These are phyloP conservation scores for Hylomyscus alleni DNA, from an alignment of 2,797 vertebrate genomes.

Conservation along the genomic window DNA sequence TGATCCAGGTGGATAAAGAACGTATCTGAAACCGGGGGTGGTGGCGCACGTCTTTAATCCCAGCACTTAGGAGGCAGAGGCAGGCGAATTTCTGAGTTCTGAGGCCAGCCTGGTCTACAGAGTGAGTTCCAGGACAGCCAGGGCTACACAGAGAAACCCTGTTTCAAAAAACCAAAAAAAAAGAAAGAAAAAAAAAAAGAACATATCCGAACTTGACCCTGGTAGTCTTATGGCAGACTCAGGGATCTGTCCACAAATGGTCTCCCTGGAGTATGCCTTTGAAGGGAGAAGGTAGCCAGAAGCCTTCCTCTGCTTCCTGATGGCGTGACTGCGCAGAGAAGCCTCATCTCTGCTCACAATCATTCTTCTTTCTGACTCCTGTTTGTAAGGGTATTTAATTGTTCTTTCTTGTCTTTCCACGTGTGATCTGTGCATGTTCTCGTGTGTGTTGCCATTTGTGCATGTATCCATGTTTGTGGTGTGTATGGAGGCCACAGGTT, in stretches of 20 bases:
- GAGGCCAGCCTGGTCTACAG: too few relatives aligned
- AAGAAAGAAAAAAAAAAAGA: too few relatives aligned
- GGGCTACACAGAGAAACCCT: too few relatives aligned
- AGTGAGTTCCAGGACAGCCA: too few relatives aligned
- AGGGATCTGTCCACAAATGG: too few relatives aligned
- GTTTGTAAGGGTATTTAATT: not conserved
- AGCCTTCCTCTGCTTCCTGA: not conserved
- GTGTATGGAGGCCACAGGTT: not conserved
- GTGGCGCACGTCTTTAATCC: too few relatives aligned
- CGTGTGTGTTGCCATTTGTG: not conserved
- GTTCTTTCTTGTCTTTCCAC: not conserved
- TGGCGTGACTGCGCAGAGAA: not conserved
- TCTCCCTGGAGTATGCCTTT: not conserved
- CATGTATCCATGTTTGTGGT: rapidly evolving
- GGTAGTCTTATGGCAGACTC: rapidly evolving
- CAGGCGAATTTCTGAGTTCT: too few relatives aligned
- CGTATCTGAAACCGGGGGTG: not conserved
- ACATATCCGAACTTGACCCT: not conserved
- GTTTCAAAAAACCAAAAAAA: too few relatives aligned
- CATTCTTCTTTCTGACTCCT: not conserved
- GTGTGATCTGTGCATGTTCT: not conserved
- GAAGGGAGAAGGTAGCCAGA: too few relatives aligned
- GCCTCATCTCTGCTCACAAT: not conserved
- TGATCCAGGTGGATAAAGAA: not conserved
- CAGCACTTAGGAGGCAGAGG: too few relatives aligned